A percentile compares a stretch with the other conserved stretches of the same genome.
Evolutionary conservation across 2,113 vertebrate genomes (phyloP).

Genomic region (Amblyornis subalaris): DNA sequence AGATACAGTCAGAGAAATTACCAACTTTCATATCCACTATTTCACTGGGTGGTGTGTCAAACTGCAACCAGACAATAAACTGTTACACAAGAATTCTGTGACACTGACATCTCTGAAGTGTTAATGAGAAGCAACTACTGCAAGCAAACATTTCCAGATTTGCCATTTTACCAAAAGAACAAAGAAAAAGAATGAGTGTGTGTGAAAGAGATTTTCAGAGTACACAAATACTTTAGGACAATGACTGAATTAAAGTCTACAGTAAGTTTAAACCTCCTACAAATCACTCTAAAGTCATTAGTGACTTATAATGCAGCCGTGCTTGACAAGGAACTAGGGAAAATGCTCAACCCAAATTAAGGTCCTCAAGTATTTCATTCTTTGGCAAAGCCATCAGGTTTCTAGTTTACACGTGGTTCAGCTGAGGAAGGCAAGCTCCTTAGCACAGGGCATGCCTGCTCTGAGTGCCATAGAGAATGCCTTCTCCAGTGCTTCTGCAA

Average conservation of each 20-base stretch:
- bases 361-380: neutral
- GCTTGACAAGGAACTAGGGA: neutral
- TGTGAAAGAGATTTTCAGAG: neutral
- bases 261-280: conserved; percentile 6
- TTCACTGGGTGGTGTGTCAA: conserved; percentile 42
- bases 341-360: neutral
- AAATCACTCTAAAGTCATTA: neutral
- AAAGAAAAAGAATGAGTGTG: neutral
- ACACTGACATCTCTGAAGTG: neutral
- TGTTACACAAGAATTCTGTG: conserved; percentile 18
- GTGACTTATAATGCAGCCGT: neutral
- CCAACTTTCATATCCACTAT: conserved; percentile 30
- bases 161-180: conserved; percentile 15
- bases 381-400: neutral
- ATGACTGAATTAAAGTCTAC: conserved; percentile 15
- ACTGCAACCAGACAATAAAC: conserved; percentile 53
- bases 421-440: neutral
- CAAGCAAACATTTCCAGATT: neutral
- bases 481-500: neutral
- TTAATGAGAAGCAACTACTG: neutral
- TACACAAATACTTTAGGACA: conserved; percentile 11
- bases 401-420: neutral
- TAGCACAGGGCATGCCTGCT: neutral
- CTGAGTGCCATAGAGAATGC: neutral
- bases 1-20: conserved; percentile 30